A percentile compares a stretch with the other conserved stretches of the same genome.
Evolutionary conservation across 2,113 vertebrate species (phyloP).

Genomic region (rabbit (Oryctolagus cuniculus)): DNA sequence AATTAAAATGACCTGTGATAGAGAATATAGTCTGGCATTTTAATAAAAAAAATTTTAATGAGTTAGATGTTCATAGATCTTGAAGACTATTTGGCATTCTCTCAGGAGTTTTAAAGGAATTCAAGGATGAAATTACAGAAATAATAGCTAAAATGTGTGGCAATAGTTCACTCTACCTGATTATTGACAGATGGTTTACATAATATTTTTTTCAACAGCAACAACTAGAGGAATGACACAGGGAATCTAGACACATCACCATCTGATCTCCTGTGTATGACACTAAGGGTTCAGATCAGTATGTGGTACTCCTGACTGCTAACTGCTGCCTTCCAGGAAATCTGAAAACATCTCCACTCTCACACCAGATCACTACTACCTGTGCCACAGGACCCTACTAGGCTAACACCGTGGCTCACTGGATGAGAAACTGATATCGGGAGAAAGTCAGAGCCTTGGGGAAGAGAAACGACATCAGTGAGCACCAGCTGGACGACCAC

Average conservation of each 20-base stretch:
- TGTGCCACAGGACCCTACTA: neutral
- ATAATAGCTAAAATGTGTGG: slow-evolving; percentile 42
- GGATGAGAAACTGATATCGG: neutral
- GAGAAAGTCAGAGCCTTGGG: neutral
- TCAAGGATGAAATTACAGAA: slow-evolving; percentile 44
- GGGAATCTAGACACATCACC: neutral
- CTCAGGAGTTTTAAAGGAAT: slow-evolving; percentile 47
- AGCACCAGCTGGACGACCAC: neutral
- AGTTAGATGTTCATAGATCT: slow-evolving; percentile 11
- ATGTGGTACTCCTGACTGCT: neutral
- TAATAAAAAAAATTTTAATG: neutral
- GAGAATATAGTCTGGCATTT: neutral
- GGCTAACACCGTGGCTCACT: neutral
- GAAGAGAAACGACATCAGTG: neutral
- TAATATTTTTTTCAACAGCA: neutral
- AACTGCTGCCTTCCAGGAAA: neutral
- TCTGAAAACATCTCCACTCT: neutral
- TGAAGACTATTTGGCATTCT: slow-evolving; percentile 46
- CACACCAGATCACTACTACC: neutral
- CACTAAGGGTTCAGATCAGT: neutral
- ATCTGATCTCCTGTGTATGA: neutral
- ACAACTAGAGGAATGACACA: neutral
- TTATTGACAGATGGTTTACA: neutral
- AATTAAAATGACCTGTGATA: slow-evolving; percentile 43
- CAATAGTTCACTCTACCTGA: neutral